Conservation (phyloP, 2,888 invertebrate species). For the Suillia variegata region DNA sequence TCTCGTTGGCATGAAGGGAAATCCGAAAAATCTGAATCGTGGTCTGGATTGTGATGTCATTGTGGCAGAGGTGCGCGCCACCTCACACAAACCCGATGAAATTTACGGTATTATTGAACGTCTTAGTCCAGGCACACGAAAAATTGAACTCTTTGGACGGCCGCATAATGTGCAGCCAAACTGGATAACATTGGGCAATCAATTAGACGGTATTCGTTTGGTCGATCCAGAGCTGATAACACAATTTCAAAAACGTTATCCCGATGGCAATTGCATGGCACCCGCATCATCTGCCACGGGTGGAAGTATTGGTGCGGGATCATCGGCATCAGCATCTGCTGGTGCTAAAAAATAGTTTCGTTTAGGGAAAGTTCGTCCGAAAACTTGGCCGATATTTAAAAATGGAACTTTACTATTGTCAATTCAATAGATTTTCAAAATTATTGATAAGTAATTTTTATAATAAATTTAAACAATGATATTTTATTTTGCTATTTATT, state of each 20-base stretch:
- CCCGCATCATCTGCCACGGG: constrained; percentile 45
- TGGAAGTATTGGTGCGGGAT: too few species aligned
- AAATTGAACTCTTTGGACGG: constrained; percentile 95
- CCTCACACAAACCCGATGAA: constrained; percentile 98
- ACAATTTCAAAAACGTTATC: constrained; percentile 89
- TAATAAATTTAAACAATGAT: too few species aligned
- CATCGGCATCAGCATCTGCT: constrained; percentile 17
- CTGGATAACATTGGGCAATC: constrained; percentile 97
- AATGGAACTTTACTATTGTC: too few species aligned
- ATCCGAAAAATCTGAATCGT: constrained; percentile 86
- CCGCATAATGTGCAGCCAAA: constrained; percentile 98
- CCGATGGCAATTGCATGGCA: constrained; percentile 74
- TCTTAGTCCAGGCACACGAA: constrained; percentile 93
- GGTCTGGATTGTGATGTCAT: constrained; percentile 98
- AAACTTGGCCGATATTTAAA: not conserved
- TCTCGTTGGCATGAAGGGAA: constrained; percentile 94
- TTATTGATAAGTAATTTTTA: too few species aligned
- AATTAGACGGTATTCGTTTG: constrained; percentile 91
- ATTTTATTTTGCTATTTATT: too few species aligned
- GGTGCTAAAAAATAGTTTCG: constrained; percentile 32
- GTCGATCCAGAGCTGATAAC: constrained; percentile 91
- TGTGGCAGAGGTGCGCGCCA: constrained; percentile 96
- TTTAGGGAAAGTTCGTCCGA: not conserved
- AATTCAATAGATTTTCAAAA: too few species aligned
- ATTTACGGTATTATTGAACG: constrained; percentile 98